Percentiles rank a stretch among this genome's conserved stretches.
phyloP scores from a whole-genome alignment of 1,140 invertebrate species.

The Pantala flavescens region DNA sequence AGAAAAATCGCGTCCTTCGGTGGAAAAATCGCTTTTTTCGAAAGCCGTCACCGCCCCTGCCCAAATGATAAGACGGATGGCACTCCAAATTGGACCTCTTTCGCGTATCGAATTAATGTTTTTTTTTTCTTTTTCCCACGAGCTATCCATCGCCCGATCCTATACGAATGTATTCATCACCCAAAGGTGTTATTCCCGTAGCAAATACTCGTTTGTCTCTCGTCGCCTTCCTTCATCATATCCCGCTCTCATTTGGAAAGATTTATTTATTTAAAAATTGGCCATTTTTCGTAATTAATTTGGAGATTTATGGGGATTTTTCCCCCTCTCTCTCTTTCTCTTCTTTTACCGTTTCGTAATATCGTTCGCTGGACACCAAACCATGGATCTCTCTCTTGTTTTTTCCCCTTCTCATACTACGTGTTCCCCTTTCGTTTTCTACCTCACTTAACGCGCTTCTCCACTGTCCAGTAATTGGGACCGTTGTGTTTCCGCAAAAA shows the following conservation, averaged over 20 bases:
- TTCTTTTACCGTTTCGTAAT: too few relatives aligned
- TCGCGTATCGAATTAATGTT: neutral
- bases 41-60: neutral
- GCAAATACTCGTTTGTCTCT: neutral
- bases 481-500: too few relatives aligned
- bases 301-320: neutral
- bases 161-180: neutral
- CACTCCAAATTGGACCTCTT: neutral
- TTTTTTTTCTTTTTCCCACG: neutral
- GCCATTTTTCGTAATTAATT: conserved; percentile 7
- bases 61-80: neutral
- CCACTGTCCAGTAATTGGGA: too few relatives aligned
- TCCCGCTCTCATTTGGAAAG: neutral
- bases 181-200: neutral
- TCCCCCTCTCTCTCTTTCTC: too few relatives aligned
- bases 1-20: neutral
- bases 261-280: conserved; percentile 6
- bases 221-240: neutral
- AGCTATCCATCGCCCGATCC: neutral
- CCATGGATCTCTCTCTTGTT: too few relatives aligned
- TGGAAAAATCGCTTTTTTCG: neutral
- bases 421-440: too few relatives aligned
- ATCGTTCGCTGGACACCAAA: too few relatives aligned
- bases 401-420: too few relatives aligned
- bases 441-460: too few relatives aligned